Evolutionary conservation across 2,797 vertebrate species (phyloP).

Genomic region (Acanthurus tractus): DNA sequence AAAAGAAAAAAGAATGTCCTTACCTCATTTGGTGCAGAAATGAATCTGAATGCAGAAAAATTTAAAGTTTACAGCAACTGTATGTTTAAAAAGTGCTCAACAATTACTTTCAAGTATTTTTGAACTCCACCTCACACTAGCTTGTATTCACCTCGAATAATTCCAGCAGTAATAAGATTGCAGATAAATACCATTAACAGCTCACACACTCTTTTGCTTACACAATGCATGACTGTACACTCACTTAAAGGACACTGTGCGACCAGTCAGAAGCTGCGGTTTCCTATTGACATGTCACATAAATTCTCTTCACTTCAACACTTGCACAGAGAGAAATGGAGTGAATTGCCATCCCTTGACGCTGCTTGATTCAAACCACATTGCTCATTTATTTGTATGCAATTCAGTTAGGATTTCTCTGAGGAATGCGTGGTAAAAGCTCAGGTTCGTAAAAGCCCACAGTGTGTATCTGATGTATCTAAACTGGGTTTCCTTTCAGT

Average conservation of each 20-base stretch:
- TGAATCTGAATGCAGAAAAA: conserved; percentile 4
- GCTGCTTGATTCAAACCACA: conserved; percentile 65
- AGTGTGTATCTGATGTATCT: conserved; percentile 35
- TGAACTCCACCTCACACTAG: conserved; percentile 25
- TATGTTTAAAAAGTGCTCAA: conserved; percentile 15
- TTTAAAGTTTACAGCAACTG: background rate
- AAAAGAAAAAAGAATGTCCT: conserved; percentile 19
- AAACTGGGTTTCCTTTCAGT: conserved; percentile 40
- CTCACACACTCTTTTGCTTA: conserved; percentile 40
- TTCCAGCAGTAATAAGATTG: conserved; percentile 23
- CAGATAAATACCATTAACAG: conserved; percentile 41
- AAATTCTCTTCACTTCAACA: conserved; percentile 64
- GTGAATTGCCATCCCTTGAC: conserved; percentile 49
- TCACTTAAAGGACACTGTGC: conserved; percentile 31
- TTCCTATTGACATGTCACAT: conserved; percentile 64
- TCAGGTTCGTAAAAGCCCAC: conserved; percentile 58
- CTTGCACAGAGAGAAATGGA: conserved; percentile 46
- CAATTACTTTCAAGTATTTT: conserved; percentile 8
- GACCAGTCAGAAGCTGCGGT: conserved; percentile 52
- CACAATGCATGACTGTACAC: conserved; percentile 60
- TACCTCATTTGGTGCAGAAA: conserved; percentile 39
- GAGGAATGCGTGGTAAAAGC: conserved; percentile 49
- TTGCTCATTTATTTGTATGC: conserved; percentile 60
- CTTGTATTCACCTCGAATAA: conserved; percentile 27
- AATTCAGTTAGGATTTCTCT: conserved; percentile 49